Conservation (phyloP, 2,797 vertebrate species). For the Vultur gryphus region DNA sequence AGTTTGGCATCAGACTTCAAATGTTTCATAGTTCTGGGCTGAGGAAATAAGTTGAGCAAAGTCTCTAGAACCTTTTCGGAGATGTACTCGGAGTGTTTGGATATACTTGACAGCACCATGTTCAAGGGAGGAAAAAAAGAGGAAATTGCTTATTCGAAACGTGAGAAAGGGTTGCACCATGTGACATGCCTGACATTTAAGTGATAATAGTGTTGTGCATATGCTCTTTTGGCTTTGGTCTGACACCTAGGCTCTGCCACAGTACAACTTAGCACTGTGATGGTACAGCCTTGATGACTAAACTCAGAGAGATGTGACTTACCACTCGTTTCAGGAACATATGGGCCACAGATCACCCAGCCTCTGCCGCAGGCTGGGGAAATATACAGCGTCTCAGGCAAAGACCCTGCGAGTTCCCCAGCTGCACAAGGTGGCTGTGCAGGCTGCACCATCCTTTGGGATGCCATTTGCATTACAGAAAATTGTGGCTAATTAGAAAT, state of each 20-base stretch:
- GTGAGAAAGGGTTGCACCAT: slow-evolving; percentile 34
- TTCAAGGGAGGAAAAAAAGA: slow-evolving; percentile 35
- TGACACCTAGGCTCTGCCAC: slow-evolving; percentile 46
- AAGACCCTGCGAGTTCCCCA: neutral
- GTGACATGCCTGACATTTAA: slow-evolving; percentile 53
- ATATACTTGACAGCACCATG: slow-evolving; percentile 46
- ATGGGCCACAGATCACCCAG: slow-evolving; percentile 30
- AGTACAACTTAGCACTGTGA: slow-evolving; percentile 42
- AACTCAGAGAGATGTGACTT: slow-evolving; percentile 14
- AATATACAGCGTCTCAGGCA: neutral
- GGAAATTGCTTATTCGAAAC: slow-evolving; percentile 32
- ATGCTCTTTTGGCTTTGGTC: slow-evolving; percentile 60
- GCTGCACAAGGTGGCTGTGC: slow-evolving; percentile 51
- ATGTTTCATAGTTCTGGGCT: slow-evolving; percentile 39
- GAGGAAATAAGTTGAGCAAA: slow-evolving; percentile 64
- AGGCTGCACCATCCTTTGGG: slow-evolving; percentile 17
- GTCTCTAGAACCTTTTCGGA: slow-evolving; percentile 51
- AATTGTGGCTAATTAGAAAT: slow-evolving; percentile 59
- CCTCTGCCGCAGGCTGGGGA: neutral
- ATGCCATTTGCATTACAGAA: slow-evolving; percentile 48
- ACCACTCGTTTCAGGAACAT: slow-evolving; percentile 8
- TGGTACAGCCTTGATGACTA: slow-evolving; percentile 34
- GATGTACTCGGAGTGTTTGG: slow-evolving; percentile 28
- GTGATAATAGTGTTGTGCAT: slow-evolving; percentile 25
- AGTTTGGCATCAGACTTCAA: slow-evolving; percentile 48